Evolutionary conservation across 2,797 vertebrate species (phyloP).

Genomic region (Crenichthys baileyi): DNA sequence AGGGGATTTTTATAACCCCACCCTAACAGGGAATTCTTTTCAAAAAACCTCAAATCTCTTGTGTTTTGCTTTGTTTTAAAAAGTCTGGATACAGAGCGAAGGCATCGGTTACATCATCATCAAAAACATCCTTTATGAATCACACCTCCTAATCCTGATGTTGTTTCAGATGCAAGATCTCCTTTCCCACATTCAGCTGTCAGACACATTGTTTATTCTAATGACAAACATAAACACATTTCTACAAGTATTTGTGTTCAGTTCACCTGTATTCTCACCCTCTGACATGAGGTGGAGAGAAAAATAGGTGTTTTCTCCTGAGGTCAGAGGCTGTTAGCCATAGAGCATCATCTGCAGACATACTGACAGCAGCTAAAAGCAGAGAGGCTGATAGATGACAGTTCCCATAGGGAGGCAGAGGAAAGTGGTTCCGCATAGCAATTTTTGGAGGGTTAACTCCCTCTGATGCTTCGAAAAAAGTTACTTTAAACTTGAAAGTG

Average conservation of each 20-base stretch:
- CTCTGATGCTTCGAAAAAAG: constrained; percentile 29
- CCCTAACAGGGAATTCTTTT: not conserved
- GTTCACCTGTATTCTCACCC: constrained; percentile 46
- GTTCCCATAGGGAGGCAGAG: constrained; percentile 31
- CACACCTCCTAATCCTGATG: constrained; percentile 62
- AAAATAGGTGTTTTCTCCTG: not conserved
- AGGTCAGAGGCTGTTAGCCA: constrained; percentile 46
- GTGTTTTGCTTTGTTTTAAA: not conserved
- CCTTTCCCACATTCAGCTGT: constrained; percentile 32
- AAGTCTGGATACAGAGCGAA: not conserved
- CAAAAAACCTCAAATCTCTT: not conserved
- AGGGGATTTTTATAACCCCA: not conserved
- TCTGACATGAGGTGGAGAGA: constrained; percentile 11
- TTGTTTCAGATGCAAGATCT: constrained; percentile 42
- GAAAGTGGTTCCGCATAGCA: constrained; percentile 35
- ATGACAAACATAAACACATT: constrained; percentile 30
- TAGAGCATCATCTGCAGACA: constrained; percentile 41
- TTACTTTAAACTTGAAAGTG: constrained; percentile 41
- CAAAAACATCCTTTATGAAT: constrained; percentile 64
- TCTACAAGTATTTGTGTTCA: constrained; percentile 31
- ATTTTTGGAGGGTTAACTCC: constrained; percentile 39
- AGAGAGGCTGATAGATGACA: constrained; percentile 45
- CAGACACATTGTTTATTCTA: constrained; percentile 27
- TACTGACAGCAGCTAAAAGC: constrained; percentile 53
- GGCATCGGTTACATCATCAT: constrained; percentile 43